Evolutionary conservation across 2,888 invertebrate species (phyloP).

Genomic region (Eristalis arbustorum): DNA sequence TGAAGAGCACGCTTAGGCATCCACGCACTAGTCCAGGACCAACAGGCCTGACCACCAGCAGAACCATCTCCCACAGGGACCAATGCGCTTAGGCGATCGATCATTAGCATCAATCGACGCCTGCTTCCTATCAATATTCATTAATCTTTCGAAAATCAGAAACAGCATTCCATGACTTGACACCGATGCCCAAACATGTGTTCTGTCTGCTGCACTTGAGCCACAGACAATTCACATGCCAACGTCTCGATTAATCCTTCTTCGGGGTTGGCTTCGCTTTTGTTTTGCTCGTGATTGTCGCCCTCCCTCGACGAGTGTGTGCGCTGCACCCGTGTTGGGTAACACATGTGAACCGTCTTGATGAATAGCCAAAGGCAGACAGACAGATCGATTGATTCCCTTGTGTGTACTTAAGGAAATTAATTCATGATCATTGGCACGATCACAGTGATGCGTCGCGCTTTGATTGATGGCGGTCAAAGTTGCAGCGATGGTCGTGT

Average conservation of each 20-base stretch:
- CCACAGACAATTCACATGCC: slow-evolving; percentile 36
- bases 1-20: too few species aligned
- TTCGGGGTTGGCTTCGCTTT: background rate
- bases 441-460: slow-evolving; percentile 38
- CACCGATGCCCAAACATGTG: slow-evolving; percentile 44
- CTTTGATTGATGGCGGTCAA: slow-evolving; percentile 45
- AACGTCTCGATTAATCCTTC: slow-evolving; percentile 41
- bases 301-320: background rate
- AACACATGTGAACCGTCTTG: slow-evolving; percentile 39
- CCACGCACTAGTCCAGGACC: background rate
- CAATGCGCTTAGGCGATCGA: slow-evolving; percentile 21
- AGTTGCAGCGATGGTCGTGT: slow-evolving; percentile 3
- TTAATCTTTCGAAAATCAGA: slow-evolving; percentile 49
- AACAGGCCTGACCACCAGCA: background rate
- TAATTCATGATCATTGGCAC: slow-evolving; percentile 68
- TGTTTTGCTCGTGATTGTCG: background rate
- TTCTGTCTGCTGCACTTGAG: slow-evolving; percentile 57
- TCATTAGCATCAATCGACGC: slow-evolving; percentile 66
- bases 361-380: slow-evolving; percentile 53
- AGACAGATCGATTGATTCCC: slow-evolving; percentile 67
- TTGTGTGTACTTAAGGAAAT: slow-evolving; percentile 53
- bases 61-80: slow-evolving; percentile 3
- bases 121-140: slow-evolving; percentile 63
- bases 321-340: slow-evolving; percentile 24
- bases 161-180: slow-evolving; percentile 25